Evolutionary conservation across 2,797 vertebrate species (phyloP).

Genomic region (Gouania willdenowi): DNA sequence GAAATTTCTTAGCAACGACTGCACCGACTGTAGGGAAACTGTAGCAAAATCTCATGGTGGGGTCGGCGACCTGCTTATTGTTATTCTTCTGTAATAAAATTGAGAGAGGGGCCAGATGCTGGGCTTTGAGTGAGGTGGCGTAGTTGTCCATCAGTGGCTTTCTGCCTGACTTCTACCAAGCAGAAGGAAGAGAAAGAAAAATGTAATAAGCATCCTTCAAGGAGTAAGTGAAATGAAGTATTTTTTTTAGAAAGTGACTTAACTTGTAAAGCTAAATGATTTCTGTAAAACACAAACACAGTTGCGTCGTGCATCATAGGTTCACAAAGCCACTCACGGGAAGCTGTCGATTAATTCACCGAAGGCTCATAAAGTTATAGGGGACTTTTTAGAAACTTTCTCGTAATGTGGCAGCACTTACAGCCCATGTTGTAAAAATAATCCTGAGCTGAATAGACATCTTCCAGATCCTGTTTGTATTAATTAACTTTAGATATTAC

Average conservation of each 20-base stretch:
- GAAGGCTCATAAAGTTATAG: conserved; percentile 72
- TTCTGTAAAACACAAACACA: conserved; percentile 45
- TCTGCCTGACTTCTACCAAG: conserved; percentile 66
- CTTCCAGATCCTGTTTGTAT: conserved; percentile 73
- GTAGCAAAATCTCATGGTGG: conserved; percentile 73
- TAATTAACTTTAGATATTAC: conserved; percentile 76
- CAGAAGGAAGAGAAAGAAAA: conserved; percentile 15
- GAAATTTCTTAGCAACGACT: conserved; percentile 81
- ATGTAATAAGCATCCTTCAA: conserved; percentile 49
- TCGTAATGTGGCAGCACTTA: no score
- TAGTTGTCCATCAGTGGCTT: conserved; percentile 76
- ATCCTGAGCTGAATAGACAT: conserved; percentile 64
- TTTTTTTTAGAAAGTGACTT: conserved; percentile 49
- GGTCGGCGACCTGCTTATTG: conserved; percentile 82
- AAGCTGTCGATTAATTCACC: conserved; percentile 71
- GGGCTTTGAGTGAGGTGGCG: conserved; percentile 66
- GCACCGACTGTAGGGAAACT: conserved; percentile 78
- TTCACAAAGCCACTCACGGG: conserved; percentile 54
- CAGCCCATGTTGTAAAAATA: conserved; percentile 75
- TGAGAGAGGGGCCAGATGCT: conserved; percentile 76
- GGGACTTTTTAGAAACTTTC: conserved; percentile 37
- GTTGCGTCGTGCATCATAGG: conserved; percentile 45
- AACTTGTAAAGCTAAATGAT: conserved; percentile 46
- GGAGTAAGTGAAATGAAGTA: conserved; percentile 69
- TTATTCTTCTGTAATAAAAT: conserved; percentile 84